phyloP scores from a whole-genome alignment of 2,113 vertebrate species.

The Lepus americanus region DNA sequence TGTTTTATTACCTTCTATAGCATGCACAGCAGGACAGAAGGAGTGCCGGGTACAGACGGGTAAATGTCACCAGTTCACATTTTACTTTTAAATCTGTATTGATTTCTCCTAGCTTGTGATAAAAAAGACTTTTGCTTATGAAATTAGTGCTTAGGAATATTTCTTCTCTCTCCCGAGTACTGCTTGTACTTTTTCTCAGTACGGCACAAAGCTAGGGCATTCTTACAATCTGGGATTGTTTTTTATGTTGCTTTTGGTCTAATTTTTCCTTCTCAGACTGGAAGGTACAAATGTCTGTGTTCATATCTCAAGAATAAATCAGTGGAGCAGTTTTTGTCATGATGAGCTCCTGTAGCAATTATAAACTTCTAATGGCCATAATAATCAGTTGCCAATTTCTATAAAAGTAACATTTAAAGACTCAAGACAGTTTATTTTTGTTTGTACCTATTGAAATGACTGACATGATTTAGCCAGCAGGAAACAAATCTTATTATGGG shows the following conservation, averaged over 20 bases:
- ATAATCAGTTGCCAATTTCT: slow-evolving; percentile 53
- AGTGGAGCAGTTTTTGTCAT: slow-evolving; percentile 33
- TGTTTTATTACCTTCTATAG: background rate
- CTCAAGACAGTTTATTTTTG: slow-evolving; percentile 55
- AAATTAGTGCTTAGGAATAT: slow-evolving; percentile 34
- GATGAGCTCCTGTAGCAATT: background rate
- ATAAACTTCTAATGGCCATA: slow-evolving; percentile 37
- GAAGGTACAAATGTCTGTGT: background rate
- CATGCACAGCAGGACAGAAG: background rate
- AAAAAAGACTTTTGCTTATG: slow-evolving; percentile 26
- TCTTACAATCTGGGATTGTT: slow-evolving; percentile 39
- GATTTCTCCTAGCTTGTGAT: slow-evolving; percentile 14
- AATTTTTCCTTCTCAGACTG: slow-evolving; percentile 44
- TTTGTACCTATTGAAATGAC: slow-evolving; percentile 25
- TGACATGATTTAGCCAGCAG: background rate
- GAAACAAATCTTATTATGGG: slow-evolving; percentile 19
- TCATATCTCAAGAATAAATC: background rate
- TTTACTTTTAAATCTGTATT: slow-evolving; percentile 32
- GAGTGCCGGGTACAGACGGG: background rate
- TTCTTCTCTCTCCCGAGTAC: slow-evolving; percentile 12
- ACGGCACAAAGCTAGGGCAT: background rate
- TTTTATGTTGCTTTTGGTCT: slow-evolving; percentile 31
- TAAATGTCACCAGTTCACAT: slow-evolving; percentile 13
- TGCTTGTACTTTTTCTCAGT: slow-evolving; percentile 12
- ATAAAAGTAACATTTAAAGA: slow-evolving; percentile 58